Evolutionary conservation across 2,797 vertebrate genomes (phyloP), one percentile per base, ranked within the genome.

Genomic region (Vultur gryphus): DNA sequence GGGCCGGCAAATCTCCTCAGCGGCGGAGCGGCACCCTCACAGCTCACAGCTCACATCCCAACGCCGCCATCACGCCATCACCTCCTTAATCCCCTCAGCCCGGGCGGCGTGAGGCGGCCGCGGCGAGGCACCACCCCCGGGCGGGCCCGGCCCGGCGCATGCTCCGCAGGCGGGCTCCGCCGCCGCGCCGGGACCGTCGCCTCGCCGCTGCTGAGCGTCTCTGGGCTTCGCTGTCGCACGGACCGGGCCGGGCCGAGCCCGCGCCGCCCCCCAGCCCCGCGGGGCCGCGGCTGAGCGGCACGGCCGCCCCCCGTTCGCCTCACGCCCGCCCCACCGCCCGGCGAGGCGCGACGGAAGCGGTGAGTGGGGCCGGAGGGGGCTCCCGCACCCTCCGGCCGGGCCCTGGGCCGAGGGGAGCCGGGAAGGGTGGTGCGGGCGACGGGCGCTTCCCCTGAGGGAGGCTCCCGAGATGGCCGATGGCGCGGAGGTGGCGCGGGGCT

Each of bases 271-370:
- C 13, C 46, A 72, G 76, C 77, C 51, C 82, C 73, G 87, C 81
- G 13, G 39, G 88, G 37, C 43, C 29, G 78, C 41, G 54, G 78
- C 90, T 37, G 59, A 90, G 67, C 51, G 33, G 39, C 37, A 15
- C 69, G 41, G 33, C 24, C 43, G 35, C 28, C 25, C 29, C 20
- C 70, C n/a, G 21, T 17, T 37, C 61, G 28, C 4, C 61, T 23
- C 14, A 29, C 33, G 55, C 6, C 37, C 31, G 13, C 35, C 64
- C 59, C 58, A 94, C 66, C 67, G 35, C 48, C 19, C 13, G 10
- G 48, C 43, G 86, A 67, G 67, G 35, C 61, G 71, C 93, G 82
- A 91, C 67, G 97, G 97, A 93, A 96, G 96, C 88, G 96, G 98
- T 98, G 95, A 98, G 97, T 97, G 83, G 44, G 85, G 49, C 28